These are phyloP conservation scores for Rhopalosiphum maidis DNA, from an alignment of 1,140 invertebrate species.

Conservation along the genomic window DNA sequence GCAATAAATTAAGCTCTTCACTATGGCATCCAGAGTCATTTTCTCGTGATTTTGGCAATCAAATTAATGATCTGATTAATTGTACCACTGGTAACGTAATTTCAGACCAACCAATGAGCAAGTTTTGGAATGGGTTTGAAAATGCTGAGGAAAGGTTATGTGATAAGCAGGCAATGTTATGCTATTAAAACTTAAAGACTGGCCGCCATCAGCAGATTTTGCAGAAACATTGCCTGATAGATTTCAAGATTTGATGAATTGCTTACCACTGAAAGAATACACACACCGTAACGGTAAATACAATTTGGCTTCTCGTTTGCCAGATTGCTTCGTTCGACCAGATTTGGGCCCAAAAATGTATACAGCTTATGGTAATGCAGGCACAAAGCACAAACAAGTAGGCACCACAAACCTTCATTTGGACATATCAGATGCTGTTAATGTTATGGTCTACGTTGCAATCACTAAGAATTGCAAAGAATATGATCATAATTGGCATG, in stretches of 20 bases:
- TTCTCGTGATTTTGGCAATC: slow-evolving; percentile 87
- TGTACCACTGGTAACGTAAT: slow-evolving; percentile 87
- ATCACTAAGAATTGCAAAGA: slow-evolving; percentile 79
- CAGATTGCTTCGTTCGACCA: slow-evolving; percentile 92
- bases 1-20: slow-evolving; percentile 76
- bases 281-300: slow-evolving; percentile 86
- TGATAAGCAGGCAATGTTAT: slow-evolving; percentile 86
- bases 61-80: slow-evolving; percentile 91
- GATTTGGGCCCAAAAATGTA: slow-evolving; percentile 99
- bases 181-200: slow-evolving; percentile 93
- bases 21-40: slow-evolving; percentile 94
- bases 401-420: slow-evolving; percentile 98
- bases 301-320: slow-evolving; percentile 88
- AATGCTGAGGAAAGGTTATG: slow-evolving; percentile 80
- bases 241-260: slow-evolving; percentile 92
- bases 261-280: slow-evolving; percentile 88
- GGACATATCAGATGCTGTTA: slow-evolving; percentile 96
- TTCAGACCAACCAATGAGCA: slow-evolving; percentile 87
- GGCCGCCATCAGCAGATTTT: slow-evolving; percentile 80
- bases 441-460: slow-evolving; percentile 96
- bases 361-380: slow-evolving; percentile 91
- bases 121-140: slow-evolving; percentile 98
- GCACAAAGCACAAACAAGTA: slow-evolving; percentile 72
- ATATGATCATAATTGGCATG: slow-evolving; percentile 61
- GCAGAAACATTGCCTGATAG: slow-evolving; percentile 64